Conservation (phyloP, 2,113 vertebrate genomes). For the Serinus canaria region DNA sequence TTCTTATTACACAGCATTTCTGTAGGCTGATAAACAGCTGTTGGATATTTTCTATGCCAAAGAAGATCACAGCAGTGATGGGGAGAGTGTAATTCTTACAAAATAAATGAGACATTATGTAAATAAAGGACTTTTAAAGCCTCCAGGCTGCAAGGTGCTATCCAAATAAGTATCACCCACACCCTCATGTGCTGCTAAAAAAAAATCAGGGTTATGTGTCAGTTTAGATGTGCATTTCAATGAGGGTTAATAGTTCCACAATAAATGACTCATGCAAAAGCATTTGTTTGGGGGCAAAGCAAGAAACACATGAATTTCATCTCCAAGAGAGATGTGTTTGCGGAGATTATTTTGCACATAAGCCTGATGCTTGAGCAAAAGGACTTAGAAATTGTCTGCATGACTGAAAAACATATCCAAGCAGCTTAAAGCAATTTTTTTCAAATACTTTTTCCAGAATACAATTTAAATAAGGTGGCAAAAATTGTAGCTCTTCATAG, state of each 20-base stretch:
- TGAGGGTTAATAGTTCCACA: conserved; percentile 25
- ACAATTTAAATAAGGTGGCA: background rate
- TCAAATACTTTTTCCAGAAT: background rate
- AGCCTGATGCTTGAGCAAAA: background rate
- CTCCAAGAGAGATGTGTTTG: background rate
- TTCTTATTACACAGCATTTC: conserved; percentile 52
- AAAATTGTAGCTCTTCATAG: background rate
- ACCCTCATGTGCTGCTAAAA: conserved; percentile 22
- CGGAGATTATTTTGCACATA: background rate
- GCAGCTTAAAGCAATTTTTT: background rate
- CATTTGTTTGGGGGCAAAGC: background rate
- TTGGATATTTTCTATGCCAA: conserved; percentile 47
- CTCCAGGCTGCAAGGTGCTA: conserved; percentile 39
- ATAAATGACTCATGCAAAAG: conserved; percentile 19
- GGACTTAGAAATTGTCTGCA: background rate
- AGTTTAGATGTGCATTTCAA: conserved; percentile 60
- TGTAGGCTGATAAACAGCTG: conserved; percentile 59
- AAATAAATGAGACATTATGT: conserved; percentile 56
- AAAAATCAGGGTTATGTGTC: conserved; percentile 26
- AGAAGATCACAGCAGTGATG: conserved; percentile 14
- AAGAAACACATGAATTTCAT: background rate
- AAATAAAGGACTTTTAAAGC: conserved; percentile 47
- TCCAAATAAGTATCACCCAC: conserved; percentile 24
- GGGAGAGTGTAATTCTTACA: conserved; percentile 10
- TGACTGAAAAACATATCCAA: background rate